Conservation (phyloP, 2,888 invertebrate species). For the Sisyra terminalis region DNA sequence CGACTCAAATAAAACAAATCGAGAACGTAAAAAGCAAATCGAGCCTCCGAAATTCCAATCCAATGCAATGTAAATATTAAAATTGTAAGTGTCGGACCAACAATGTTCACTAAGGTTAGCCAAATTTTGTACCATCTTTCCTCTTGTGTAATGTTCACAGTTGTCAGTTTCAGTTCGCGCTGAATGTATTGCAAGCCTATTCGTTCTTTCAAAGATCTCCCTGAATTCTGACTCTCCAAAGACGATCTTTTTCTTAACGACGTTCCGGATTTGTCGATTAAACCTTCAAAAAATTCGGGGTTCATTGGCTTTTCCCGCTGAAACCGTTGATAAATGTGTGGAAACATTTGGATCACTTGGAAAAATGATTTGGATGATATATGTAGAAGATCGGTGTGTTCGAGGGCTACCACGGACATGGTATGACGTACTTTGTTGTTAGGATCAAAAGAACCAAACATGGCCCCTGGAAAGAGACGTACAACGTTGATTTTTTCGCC, state of each 20-base stretch:
- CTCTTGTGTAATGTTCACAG: too few species aligned
- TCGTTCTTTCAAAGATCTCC: too few species aligned
- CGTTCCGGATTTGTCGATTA: too few species aligned
- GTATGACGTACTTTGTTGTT: constrained; percentile 13
- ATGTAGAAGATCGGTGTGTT: constrained; percentile 12
- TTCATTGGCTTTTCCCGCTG: neutral
- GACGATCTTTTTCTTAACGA: too few species aligned
- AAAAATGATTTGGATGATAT: constrained; percentile 10
- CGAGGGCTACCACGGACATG: constrained; percentile 11
- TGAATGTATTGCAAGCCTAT: too few species aligned
- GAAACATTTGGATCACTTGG: neutral
- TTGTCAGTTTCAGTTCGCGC: too few species aligned
- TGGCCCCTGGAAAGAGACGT: constrained; percentile 11
- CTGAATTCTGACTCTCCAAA: too few species aligned
- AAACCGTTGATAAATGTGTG: neutral
- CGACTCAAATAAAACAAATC: constrained; percentile 13
- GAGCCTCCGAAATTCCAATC: neutral
- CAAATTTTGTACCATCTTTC: constrained; percentile 10
- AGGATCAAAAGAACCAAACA: constrained; percentile 14
- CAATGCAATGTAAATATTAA: constrained; percentile 9
- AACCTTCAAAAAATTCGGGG: constrained; percentile 3
- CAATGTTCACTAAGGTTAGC: constrained; percentile 12
- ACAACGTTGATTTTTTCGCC: constrained; percentile 6
- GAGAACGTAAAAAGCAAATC: constrained; percentile 1
- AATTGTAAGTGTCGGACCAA: constrained; percentile 10